Evolutionary conservation across 2,113 vertebrate species (phyloP), one percentile per base, ranked within the genome.

Genomic region (Gadus chalcogrammus): DNA sequence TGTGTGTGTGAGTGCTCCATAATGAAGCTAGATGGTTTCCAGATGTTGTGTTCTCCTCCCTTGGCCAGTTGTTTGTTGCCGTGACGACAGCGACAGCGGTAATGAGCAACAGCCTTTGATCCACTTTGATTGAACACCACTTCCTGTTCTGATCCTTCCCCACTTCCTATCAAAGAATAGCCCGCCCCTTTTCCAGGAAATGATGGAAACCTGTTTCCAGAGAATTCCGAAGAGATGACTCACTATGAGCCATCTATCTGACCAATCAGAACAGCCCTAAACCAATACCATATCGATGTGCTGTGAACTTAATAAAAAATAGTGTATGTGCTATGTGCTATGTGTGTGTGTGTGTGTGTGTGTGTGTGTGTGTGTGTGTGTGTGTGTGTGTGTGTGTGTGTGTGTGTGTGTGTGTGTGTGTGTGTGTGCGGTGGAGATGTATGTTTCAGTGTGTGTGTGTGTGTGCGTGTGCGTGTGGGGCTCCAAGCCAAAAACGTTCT

Each of bases 21-120:
- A 92, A 93, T 92, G 90, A 93, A 90, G 85, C 83, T 82, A 91
- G 92, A 93, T 93, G 88, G 89, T 88, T 93, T 88, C 91, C 92
- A 93, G 89, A 93, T 93, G 91, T 84, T 68, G 79, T 87, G 84
- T 78, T 88, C 88, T 85, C 42, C 82, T 82, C 84, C 86, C 85
- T 82, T 82, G 77, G 74, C 84, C 77, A 82, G 89, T 89, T 91
- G 91, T 91, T 48, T 91, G 90, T 80, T 91, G 92, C 92, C 89
- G 90, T 92, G 91, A 92, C 87, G 83, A 88, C 90, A 92, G 89
- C 88, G 90, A 92, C 91, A 91, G 83, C 84, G 83, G 80, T 90
- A 92, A 92, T 90, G 80, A 83, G 91, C 92, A 92, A 77, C 92
- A 93, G 91, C 90, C 89, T 92, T 92, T 92, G 88, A 91, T 91